These are phyloP conservation scores for Phania funesta DNA, from an alignment of 2,888 invertebrate genomes.

Conservation along the genomic window DNA sequence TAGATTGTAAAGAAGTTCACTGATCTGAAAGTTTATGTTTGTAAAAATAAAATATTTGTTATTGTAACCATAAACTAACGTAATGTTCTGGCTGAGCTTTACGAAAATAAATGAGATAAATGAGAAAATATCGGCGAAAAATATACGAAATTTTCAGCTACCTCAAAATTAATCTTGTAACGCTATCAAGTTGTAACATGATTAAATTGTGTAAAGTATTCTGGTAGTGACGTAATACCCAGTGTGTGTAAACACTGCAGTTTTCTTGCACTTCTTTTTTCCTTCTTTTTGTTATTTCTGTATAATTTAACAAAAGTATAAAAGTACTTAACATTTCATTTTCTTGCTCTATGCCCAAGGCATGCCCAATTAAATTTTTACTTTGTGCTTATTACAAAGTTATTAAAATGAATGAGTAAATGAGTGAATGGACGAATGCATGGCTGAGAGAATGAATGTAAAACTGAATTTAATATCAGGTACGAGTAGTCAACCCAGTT, in stretches of 20 bases:
- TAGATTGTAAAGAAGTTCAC: too few relatives aligned
- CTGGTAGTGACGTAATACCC: background rate
- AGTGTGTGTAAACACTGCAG: background rate
- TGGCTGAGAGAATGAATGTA: conserved; percentile 20
- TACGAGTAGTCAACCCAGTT: conserved; percentile 38
- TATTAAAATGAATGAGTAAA: conserved; percentile 52
- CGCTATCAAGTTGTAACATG: too few relatives aligned
- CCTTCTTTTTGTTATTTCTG: background rate
- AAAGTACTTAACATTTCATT: conserved; percentile 51
- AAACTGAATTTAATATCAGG: conserved; percentile 34
- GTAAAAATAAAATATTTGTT: too few relatives aligned
- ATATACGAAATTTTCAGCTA: too few relatives aligned
- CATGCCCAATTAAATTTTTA: conserved; percentile 63
- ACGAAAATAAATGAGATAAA: too few relatives aligned
- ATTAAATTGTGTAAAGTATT: background rate
- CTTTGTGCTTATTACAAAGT: conserved; percentile 60
- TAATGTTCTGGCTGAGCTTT: too few relatives aligned
- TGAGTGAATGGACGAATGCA: conserved; percentile 24
- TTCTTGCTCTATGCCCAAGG: conserved; percentile 44
- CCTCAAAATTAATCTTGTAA: too few relatives aligned
- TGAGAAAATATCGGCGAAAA: too few relatives aligned
- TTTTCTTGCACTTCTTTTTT: background rate
- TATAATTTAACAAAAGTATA: conserved; percentile 25
- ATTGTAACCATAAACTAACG: too few relatives aligned
- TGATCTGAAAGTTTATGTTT: too few relatives aligned